These are phyloP conservation scores for Ochotona curzoniae DNA, from an alignment of 2,113 vertebrate genomes.

Conservation along the genomic window DNA sequence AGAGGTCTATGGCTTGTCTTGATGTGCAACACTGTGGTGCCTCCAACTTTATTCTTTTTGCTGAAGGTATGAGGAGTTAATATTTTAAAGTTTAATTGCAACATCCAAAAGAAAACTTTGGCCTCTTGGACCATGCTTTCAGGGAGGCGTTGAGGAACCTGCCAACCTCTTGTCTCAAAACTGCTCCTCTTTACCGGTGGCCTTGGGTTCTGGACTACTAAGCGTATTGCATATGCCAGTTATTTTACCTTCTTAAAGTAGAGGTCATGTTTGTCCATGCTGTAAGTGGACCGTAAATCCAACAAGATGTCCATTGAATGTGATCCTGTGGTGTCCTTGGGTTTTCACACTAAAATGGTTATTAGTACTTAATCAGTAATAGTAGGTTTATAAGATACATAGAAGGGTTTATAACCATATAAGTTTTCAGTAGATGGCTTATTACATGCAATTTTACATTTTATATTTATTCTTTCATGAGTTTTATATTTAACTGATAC, in stretches of 20 bases:
- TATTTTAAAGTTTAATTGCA: not conserved
- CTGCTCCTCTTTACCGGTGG: not conserved
- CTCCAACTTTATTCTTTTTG: too few species aligned
- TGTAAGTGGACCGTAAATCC: not conserved
- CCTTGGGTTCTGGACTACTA: not conserved
- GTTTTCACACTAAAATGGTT: not conserved
- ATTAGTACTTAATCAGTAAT: too few species aligned
- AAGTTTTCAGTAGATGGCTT: not conserved
- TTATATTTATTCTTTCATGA: too few species aligned
- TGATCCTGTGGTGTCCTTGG: too few species aligned
- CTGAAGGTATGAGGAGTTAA: too few species aligned
- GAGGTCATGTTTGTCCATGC: not conserved
- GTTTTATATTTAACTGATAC: not conserved
- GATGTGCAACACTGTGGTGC: too few species aligned
- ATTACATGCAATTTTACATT: not conserved
- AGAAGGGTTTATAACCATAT: not conserved
- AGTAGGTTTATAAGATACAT: not conserved
- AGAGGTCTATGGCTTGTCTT: too few species aligned
- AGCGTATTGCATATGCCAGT: not conserved
- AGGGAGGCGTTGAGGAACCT: too few species aligned
- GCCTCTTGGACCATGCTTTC: not conserved
- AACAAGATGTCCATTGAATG: accelerated
- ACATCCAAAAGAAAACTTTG: not conserved
- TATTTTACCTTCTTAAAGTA: not conserved
- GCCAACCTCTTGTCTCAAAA: not conserved